A percentile compares a stretch with the other conserved stretches of the same genome.
Conservation (phyloP, 2,113 vertebrate genomes). For the Sander lucioperca region DNA sequence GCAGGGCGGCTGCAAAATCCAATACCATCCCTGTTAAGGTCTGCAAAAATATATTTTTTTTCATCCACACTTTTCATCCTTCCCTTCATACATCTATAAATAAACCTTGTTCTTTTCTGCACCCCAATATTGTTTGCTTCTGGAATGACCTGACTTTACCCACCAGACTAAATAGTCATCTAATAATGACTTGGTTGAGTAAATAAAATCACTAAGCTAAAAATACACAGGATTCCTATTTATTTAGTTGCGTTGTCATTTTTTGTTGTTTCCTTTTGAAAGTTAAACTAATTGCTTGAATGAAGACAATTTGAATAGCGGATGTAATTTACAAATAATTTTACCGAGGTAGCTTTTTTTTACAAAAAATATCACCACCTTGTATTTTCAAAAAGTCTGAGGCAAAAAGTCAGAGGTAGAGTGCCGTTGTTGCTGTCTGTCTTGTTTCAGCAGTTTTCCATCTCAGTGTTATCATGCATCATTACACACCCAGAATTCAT, state of each 20-base stretch:
- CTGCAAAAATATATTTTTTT: background rate
- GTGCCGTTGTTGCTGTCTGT: background rate
- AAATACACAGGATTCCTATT: background rate
- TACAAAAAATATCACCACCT: background rate
- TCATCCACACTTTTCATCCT: background rate
- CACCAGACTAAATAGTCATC: background rate
- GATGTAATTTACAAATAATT: background rate
- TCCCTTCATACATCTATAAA: background rate
- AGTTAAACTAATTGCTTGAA: slow-evolving; percentile 1
- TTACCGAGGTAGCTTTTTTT: background rate
- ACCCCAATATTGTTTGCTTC: background rate
- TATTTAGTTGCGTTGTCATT: background rate
- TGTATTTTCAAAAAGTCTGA: background rate
- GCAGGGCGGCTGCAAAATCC: background rate
- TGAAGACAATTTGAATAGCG: background rate
- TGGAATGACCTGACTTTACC: background rate
- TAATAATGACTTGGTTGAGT: background rate
- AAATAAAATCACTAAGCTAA: background rate
- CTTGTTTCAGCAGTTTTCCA: slow-evolving; percentile 16
- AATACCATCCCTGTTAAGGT: background rate
- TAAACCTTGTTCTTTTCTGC: background rate
- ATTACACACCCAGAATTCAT: slow-evolving; percentile 34
- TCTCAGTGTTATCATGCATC: slow-evolving; percentile 28
- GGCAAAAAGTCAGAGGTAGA: background rate
- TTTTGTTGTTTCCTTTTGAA: background rate